Evolutionary conservation across 1,140 invertebrate genomes (phyloP), one percentile per base, ranked within the genome.

Genomic region (Nomia melanderi): DNA sequence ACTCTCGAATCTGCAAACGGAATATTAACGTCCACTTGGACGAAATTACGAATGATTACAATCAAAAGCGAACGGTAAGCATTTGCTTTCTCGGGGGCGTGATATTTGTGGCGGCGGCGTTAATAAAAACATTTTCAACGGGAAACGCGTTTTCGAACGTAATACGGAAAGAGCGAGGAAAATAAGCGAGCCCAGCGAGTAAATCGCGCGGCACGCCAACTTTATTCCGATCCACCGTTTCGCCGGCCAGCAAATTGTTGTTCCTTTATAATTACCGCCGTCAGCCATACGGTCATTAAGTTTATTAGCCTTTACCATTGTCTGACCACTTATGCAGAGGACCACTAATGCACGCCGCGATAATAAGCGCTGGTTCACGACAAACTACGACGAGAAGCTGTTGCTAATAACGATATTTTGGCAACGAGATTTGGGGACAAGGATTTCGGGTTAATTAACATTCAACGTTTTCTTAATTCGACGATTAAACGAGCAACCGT

Each of bases 241-340:
- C 17, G n/a, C 25, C 9, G 59, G 4, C 2, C 14, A n/a, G 23
- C 9, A 50, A 50, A 50, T 31, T 50, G 57, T 64, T 33, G 27
- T 62, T 62, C 9, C 33, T 53, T 64, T 53, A 53, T 72, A 64
- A 63, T 72, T 72, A 72, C 44, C 7, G 9, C 25, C 41, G 29
- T 29, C 7, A 20, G 39, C 69, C 41, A 25, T 14, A 27, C 29
- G 14, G 29, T 36, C 23, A 9, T 72, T 63, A 64, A 50, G 44
- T 63, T 53, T 50, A 53, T 64, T 53, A 63, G 23, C 57, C 25
- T 56, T 29, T 62, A 33, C n/a, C 41, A 14, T 36, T 33, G n/a
- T 17, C 29, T 39, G 2, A 50, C 39, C 41, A n/a, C 14, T 27
- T 53, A 29, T 50, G n/a, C 20, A 7, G 23, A 17, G n/a, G 47